Evolutionary conservation across 2,888 invertebrate genomes (phyloP).

Genomic region (Xylocampa areola): DNA sequence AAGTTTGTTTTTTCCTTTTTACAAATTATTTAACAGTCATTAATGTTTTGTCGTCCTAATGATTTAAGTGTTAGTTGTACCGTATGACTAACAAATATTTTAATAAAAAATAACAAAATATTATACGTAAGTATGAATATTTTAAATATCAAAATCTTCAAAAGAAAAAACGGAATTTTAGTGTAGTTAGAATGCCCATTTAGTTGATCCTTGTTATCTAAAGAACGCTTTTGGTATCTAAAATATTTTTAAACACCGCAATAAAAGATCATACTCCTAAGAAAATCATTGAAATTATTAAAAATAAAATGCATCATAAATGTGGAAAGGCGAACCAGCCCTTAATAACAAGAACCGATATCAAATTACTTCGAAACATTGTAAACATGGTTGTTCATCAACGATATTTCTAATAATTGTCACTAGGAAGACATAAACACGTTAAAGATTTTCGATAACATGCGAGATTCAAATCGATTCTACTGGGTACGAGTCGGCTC

Average conservation of each 20-base stretch:
- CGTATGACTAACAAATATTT: not conserved
- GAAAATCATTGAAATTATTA: too few species aligned
- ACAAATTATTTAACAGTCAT: conserved; percentile 53
- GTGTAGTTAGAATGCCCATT: too few species aligned
- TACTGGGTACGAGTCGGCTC: conserved; percentile 30
- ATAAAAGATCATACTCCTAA: too few species aligned
- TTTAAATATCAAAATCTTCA: too few species aligned
- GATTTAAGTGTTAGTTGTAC: conserved; percentile 11
- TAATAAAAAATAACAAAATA: not conserved
- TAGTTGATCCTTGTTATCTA: too few species aligned
- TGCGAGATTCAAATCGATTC: conserved; percentile 39
- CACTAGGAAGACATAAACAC: conserved; percentile 50
- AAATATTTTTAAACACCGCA: too few species aligned
- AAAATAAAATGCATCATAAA: too few species aligned
- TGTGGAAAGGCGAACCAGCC: too few species aligned
- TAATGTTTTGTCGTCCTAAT: conserved; percentile 41
- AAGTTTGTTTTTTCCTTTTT: conserved; percentile 52
- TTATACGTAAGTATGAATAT: too few species aligned
- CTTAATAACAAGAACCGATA: conserved; percentile 14
- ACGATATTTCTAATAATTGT: conserved; percentile 41
- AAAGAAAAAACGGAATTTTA: too few species aligned
- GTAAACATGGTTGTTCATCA: conserved; percentile 46
- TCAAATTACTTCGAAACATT: conserved; percentile 30
- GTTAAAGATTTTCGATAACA: conserved; percentile 46
- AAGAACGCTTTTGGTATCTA: too few species aligned